These are phyloP conservation scores for Lemur catta DNA, from an alignment of 2,797 vertebrate genomes.

Conservation along the genomic window DNA sequence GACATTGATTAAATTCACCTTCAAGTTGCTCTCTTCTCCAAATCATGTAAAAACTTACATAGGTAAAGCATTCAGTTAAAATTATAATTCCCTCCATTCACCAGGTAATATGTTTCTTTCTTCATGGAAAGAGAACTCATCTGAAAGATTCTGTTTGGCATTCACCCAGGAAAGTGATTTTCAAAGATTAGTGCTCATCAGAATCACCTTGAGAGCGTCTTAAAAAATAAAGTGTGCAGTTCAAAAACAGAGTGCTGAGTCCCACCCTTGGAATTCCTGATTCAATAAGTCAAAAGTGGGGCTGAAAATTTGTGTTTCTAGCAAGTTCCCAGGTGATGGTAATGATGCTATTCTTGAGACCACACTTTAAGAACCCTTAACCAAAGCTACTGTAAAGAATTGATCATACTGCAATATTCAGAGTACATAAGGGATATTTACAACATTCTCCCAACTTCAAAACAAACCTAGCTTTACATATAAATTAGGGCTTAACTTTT, in stretches of 20 bases:
- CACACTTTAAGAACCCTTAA: background rate
- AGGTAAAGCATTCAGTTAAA: constrained; percentile 54
- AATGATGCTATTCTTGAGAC: background rate
- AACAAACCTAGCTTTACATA: background rate
- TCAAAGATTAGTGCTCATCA: background rate
- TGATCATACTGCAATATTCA: background rate
- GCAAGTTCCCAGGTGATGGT: background rate
- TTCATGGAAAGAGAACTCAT: background rate
- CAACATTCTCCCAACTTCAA: background rate
- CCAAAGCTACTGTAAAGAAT: background rate
- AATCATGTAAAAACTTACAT: constrained; percentile 26
- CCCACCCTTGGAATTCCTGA: background rate
- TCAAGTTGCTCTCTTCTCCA: constrained; percentile 36
- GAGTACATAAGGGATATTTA: background rate
- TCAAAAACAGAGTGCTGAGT: background rate
- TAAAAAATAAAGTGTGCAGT: background rate
- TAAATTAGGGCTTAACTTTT: background rate
- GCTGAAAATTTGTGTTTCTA: background rate
- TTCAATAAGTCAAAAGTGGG: background rate
- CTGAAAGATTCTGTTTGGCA: background rate
- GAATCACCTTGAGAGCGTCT: background rate
- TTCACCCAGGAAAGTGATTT: background rate
- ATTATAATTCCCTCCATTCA: background rate
- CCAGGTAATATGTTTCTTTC: background rate
- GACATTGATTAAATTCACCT: constrained; percentile 46